These are phyloP conservation scores for Adelognathus sp. DNA, from an alignment of 2,888 invertebrate genomes.

Conservation along the genomic window DNA sequence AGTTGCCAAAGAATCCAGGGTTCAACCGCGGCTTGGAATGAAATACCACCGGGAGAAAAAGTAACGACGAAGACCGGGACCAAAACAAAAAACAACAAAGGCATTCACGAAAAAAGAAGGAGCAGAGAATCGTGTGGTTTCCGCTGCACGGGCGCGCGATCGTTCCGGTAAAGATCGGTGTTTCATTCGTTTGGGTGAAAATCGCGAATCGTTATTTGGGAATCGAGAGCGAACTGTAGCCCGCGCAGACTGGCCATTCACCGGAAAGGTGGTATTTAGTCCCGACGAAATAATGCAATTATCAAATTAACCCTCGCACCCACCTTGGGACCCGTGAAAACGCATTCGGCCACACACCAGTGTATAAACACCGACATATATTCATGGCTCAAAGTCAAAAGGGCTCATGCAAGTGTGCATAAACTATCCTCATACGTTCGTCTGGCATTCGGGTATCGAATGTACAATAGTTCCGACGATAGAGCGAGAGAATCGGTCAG, in stretches of 20 bases:
- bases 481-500: neutral
- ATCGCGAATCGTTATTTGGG: conserved; percentile 1
- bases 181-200: neutral
- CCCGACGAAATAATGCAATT: conserved; percentile 76
- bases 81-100: conserved; percentile 39
- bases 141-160: neutral
- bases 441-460: too few species aligned
- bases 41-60: conserved; percentile 11
- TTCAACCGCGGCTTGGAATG: neutral
- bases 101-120: conserved; percentile 1
- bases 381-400: neutral
- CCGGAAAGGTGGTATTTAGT: conserved; percentile 77
- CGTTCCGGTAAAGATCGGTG: neutral
- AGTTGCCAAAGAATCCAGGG: too few species aligned
- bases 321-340: conserved; percentile 63
- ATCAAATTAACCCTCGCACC: conserved; percentile 78
- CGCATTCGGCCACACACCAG: neutral
- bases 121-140: neutral
- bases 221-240: conserved; percentile 24
- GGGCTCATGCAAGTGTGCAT: neutral
- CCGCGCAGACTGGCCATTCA: conserved; percentile 67
- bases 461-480: neutral
- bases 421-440: too few species aligned
- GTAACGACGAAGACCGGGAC: conserved; percentile 15
- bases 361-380: neutral